Base-by-base conservation (phyloP, 2,797 vertebrate species). In the Gadopsis bispinosus region DNA sequence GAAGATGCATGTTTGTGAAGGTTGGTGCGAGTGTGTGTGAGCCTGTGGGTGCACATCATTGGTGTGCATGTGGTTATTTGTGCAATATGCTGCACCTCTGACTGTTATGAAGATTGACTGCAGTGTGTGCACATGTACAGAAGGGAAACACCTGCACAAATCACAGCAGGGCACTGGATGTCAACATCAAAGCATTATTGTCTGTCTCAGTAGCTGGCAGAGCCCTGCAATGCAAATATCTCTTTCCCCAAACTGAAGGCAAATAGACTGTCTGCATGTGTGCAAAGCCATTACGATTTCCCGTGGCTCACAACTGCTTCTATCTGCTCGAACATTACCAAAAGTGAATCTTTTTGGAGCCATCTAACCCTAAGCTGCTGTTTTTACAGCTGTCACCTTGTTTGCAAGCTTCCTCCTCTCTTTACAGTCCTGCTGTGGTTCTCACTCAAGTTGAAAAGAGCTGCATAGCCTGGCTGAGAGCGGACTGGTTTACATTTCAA, bases 401-500 rank as follows among this genome's bases (percentile, higher is more conserved):
- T 77, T 69, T 79, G 47, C 26, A 47, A 35, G 58, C 61, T 33
- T 61, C 67, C 35, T 53, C 78, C 20, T 55, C 48, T 66, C 35
- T 83, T 86, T 60, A 37, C 20, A n/a, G 51, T 13, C 66, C 68
- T 62, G 20, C 75, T 79, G 43, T 75, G 0, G 55, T 81, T 83
- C 59, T 68, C 39, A 19, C 55, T 59, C 31, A 20, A 51, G 75
- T 61, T 72, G 20, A 26, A 78, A 76, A 77, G 75, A 75, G 58
- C 71, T 31, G 48, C 37, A 45, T 50, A 51, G 51, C 60, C 43
- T 17, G 22, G 72, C 73, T 73, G 68, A 73, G 53, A 9, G 53
- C 63, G 79, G 26, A 82, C 74, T 74, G 39, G 83, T 89, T 91
- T 86, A 75, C 83, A 80, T 87, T 91, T 91, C 85, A 89, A 89